Base-by-base conservation (phyloP, 1,140 invertebrate species). In the Polypedilum pembai region DNA sequence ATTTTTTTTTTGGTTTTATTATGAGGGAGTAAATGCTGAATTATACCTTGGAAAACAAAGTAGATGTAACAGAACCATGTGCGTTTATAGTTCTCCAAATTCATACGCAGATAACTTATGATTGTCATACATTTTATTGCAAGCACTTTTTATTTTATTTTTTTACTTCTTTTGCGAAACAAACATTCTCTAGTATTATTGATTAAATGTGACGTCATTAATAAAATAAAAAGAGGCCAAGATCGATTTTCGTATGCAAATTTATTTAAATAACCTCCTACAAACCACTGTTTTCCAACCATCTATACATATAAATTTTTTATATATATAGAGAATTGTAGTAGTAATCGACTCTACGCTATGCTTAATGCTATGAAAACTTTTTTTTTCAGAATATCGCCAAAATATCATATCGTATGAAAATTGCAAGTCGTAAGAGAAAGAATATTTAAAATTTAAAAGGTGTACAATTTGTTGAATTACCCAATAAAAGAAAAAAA, bases 381-480 rank as follows among this genome's bases (percentile, higher is more conserved):
- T 56, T n/a, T 56, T 12, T 56, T 4, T 56, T 56, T n/a, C 12
- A 12, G n/a, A 56, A 56, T 12, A n/a, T 56, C 45, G 45, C n/a
- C 45, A 12, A 56, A 56, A 56, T 56, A 33, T 33, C 24, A 33
- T 33, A 33, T 33, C n/a, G 45, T 56, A 56, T n/a, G 45, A 12
- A 56, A 3, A 33, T 33, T 33, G 1, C 5, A 33, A 33, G 24
- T 33, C 24, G 24, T 33, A 33, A 33, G 24, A 33, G 24, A 33
- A 33, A 33, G 24, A 33, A 56, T 56, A 56, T 56, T 56, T 56
- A 69, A 69, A 69, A 69, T 69, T 69, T 69, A 21, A 69, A 69
- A 8, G 65, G 65, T 69, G 65, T 69, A 21, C 65, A 69, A 69
- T 69, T 69, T 69, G 65, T 69, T 69, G 65, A 69, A 20, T 69